Base-by-base conservation (phyloP, 1,140 invertebrate genomes). In the Epicauta chinensis region DNA sequence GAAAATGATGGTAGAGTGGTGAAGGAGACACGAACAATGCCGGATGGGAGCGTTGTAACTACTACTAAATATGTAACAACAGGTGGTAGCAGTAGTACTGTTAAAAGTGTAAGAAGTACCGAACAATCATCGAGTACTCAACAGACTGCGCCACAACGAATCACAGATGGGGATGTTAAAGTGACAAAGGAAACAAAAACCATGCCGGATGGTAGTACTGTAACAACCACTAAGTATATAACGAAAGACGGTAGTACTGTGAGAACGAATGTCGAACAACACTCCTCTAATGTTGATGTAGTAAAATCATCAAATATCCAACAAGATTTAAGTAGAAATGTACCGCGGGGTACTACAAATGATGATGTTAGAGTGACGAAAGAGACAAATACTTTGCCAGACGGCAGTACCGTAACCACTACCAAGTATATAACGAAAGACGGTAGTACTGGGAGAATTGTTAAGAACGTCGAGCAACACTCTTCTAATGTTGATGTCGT, bases 301-400 rank as follows among this genome's bases (percentile, higher is more conserved):
- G 29, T 5, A 4, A 30, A 5, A 5, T 23, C 17, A 7, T 4
- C 17, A 7, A 23, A 23, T 23, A 23, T 4, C 7, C 17, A 7
- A 23, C 17, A 23, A 23, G 17, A 23, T 4, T 23, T 23, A 7
- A 3, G 7, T 23, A 1, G 17, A 23, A 23, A 23, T 23, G 3
- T 23, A 23, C 17, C 17, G 3, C 17, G 17, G 3, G 17, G 7
- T 23, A 7, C 7, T 7, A 0, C 17, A 3, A 7, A 23, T 23
- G 17, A 7, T 3, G 17, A 31, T 78, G 61, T 79, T 78, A 12
- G 80, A 75, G 66, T 77, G 76, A 65, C 52, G 9, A 78, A 77
- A 14, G 81, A 82, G 54, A 82, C 49, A 2, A 36, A 16, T 43
- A 51, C 49, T 13, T 2, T 51, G 16, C 49, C 49, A 2, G 49